phyloP scores from a whole-genome alignment of 2,797 vertebrate species.

The Dryobates pubescens region DNA sequence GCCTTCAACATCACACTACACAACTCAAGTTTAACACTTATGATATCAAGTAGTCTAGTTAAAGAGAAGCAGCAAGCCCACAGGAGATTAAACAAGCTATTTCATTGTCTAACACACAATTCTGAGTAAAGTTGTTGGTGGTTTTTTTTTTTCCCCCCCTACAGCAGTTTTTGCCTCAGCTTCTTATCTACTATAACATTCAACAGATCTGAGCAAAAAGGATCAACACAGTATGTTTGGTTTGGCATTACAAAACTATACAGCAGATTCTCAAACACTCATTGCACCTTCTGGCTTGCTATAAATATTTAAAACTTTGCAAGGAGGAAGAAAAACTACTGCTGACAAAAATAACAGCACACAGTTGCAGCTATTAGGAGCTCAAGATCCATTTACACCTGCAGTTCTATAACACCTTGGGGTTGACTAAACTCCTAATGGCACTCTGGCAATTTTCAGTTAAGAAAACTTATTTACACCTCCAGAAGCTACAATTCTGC shows the following conservation, averaged over 20 bases:
- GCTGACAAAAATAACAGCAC: background rate
- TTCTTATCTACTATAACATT: background rate
- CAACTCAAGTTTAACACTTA: background rate
- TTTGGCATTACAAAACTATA: background rate
- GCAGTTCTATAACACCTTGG: background rate
- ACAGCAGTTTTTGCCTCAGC: background rate
- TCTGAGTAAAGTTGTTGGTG: background rate
- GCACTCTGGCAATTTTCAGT: background rate
- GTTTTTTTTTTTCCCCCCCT: background rate
- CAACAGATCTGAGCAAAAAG: background rate
- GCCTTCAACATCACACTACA: background rate
- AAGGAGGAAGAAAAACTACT: background rate
- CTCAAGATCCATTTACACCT: background rate
- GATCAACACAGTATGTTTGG: background rate
- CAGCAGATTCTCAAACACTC: background rate
- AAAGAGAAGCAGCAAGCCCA: background rate
- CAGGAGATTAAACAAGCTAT: background rate
- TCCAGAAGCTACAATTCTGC: background rate
- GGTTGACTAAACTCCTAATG: background rate
- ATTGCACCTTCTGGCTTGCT: background rate
- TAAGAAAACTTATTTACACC: slow-evolving; percentile 6
- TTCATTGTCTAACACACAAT: background rate
- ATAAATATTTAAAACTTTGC: background rate
- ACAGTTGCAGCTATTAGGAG: background rate
- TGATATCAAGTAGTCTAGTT: background rate